These are phyloP conservation scores for Cotesia congregata DNA, from an alignment of 2,888 invertebrate genomes.

Conservation along the genomic window DNA sequence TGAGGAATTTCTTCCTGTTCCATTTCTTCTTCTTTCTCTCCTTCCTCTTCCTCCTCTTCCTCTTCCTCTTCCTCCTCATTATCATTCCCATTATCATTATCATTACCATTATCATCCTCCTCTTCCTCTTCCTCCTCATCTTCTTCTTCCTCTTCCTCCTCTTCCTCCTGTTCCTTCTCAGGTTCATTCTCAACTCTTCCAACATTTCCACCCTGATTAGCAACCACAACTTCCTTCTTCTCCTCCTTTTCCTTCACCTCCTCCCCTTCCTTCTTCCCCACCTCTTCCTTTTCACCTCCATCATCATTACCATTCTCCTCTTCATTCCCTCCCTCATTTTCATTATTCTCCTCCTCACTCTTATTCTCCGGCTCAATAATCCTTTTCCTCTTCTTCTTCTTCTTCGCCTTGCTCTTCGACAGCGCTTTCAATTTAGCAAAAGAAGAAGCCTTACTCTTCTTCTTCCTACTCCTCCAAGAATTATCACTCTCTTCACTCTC, in stretches of 20 bases:
- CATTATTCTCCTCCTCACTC: conserved; percentile 68
- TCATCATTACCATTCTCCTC: conserved; percentile 9
- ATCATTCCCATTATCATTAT: neutral
- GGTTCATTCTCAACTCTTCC: neutral
- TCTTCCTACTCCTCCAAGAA: conserved; percentile 73
- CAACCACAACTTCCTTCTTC: neutral
- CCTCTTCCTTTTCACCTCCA: conserved; percentile 63
- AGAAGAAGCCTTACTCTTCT: conserved; percentile 64
- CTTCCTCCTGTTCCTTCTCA: neutral
- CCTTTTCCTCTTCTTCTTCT: conserved; percentile 70
- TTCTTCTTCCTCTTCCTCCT: conserved; percentile 6
- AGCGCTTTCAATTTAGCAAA: conserved; percentile 55
- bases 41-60: neutral
- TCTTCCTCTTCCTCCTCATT: conserved; percentile 1
- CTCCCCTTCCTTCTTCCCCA: conserved; percentile 55
- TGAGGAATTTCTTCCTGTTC: neutral
- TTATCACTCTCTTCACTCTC: conserved; percentile 76
- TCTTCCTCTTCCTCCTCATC: conserved; percentile 34
- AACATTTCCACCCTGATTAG: neutral
- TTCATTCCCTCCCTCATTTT: conserved; percentile 12
- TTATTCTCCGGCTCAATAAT: conserved; percentile 65
- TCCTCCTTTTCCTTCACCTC: neutral
- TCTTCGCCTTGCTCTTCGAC: conserved; percentile 67
- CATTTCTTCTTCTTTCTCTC: neutral
- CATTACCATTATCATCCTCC: conserved; percentile 19